These are phyloP conservation scores for Furcula furcula DNA, from an alignment of 2,888 invertebrate species.

Conservation along the genomic window DNA sequence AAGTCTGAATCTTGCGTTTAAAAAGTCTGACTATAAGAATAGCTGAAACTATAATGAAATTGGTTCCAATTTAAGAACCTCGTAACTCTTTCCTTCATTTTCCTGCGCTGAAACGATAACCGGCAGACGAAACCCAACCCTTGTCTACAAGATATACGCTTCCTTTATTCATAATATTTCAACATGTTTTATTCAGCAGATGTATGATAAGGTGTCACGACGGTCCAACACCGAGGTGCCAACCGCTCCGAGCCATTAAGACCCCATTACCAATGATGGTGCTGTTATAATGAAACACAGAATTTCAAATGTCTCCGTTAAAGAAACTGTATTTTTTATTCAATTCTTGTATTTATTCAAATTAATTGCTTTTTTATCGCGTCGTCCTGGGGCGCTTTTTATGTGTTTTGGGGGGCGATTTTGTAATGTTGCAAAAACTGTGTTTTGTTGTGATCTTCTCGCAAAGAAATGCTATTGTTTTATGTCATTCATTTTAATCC, in stretches of 20 bases:
- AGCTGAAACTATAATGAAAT: too few relatives aligned
- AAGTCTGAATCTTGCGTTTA: too few relatives aligned
- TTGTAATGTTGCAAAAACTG: too few relatives aligned
- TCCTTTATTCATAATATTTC: background rate
- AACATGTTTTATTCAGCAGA: slow-evolving; percentile 1
- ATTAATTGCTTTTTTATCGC: slow-evolving; percentile 70
- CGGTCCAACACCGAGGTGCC: background rate
- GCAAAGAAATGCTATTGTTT: too few relatives aligned
- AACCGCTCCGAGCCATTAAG: slow-evolving; percentile 54
- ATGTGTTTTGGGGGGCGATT: too few relatives aligned
- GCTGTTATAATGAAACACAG: slow-evolving; percentile 60
- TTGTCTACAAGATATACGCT: background rate
- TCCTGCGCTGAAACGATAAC: background rate
- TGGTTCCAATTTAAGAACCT: too few relatives aligned
- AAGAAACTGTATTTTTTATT: slow-evolving; percentile 46
- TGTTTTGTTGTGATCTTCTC: too few relatives aligned
- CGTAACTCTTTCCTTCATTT: too few relatives aligned
- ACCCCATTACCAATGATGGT: slow-evolving; percentile 55
- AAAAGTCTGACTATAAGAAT: too few relatives aligned
- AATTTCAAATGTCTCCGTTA: slow-evolving; percentile 62
- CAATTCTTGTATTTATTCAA: slow-evolving; percentile 58
- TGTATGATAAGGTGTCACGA: background rate
- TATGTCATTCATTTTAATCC: too few relatives aligned
- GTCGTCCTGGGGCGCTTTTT: slow-evolving; percentile 31
- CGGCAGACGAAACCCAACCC: background rate